Evolutionary conservation across 2,113 vertebrate species (phyloP), one percentile per base, ranked within the genome.

Genomic region (Hyperopisus bebe): DNA sequence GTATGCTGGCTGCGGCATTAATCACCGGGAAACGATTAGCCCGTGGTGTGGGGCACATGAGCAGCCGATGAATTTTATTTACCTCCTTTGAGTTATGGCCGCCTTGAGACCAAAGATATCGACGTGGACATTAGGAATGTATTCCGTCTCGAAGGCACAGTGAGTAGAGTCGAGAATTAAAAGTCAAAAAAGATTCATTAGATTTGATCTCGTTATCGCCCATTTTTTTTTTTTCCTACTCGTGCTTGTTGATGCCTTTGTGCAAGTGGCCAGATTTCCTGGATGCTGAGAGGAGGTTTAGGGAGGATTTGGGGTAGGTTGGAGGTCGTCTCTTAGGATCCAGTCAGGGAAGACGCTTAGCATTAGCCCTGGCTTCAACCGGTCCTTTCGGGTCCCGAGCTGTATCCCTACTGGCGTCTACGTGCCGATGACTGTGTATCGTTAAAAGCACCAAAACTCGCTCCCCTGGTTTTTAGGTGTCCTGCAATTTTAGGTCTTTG

Each of bases 21-120:
- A 89, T 86, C 82, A 86, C 19, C 42, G 2, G 89, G 42, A 89
- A 89, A 70, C 77, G 70, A 89, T 89, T 89, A 89, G 80, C 89
- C 82, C 50, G 82, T 66, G 55, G 82, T 89, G 31, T 39, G 53
- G 84, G 84, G 84, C 84, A 13, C 89, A 86, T n/a, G 82, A 70
- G 19, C 58, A 27, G 83, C 82, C 82, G 48, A 66, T 89, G 89
- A 86, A 85, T 86, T 86, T 89, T 89, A 89, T 89, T 89, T 86
- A 86, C 89, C 89, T 89, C 55, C 83, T 89, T 89, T 84, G 89
- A 89, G 58, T 66, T 89, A 50, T 86, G 58, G 89, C 27, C 27
- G 89, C 89, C 89, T 89, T 70, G 35, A 89, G 89, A 89, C 66
- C 24, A 44, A 27, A 70, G 46, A 9, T 89, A 44, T 89, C 50